A percentile compares a stretch with the other conserved stretches of the same genome.
phyloP scores from a whole-genome alignment of 2,113 vertebrate genomes.

The Ascaphus truei region DNA sequence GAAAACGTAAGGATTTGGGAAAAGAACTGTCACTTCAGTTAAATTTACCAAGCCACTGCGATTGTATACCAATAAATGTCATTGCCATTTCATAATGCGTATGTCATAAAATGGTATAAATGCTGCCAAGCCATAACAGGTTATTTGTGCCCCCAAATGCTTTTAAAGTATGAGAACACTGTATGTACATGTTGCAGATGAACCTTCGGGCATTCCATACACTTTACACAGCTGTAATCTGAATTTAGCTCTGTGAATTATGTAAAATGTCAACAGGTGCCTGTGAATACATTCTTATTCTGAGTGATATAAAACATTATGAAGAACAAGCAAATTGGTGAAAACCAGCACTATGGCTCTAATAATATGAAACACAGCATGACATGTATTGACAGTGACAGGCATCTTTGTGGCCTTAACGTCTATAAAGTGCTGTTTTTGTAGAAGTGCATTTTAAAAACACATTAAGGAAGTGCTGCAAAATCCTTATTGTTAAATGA shows the following conservation, averaged over 20 bases:
- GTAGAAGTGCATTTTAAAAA: too few relatives aligned
- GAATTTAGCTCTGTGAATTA: not conserved
- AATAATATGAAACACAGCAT: too few relatives aligned
- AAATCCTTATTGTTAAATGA: too few relatives aligned
- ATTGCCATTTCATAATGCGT: constrained; percentile 10
- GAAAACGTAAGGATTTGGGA: constrained; percentile 40
- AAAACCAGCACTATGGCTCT: too few relatives aligned
- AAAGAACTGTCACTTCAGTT: constrained; percentile 7
- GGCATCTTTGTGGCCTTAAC: too few relatives aligned
- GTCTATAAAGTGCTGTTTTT: too few relatives aligned
- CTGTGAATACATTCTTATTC: constrained; percentile 5
- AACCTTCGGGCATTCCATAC: not conserved
- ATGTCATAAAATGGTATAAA: constrained; percentile 4
- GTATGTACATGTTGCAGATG: constrained; percentile 11
- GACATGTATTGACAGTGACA: too few relatives aligned
- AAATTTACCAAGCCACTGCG: not conserved
- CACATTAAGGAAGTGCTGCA: too few relatives aligned
- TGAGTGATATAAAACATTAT: not conserved
- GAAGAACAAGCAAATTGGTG: not conserved
- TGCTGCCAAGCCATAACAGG: not conserved
- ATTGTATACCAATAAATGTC: not conserved
- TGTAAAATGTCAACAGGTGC: not conserved
- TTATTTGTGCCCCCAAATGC: constrained; percentile 20
- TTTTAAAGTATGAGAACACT: constrained; percentile 15
- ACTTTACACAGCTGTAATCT: constrained; percentile 10